Base-by-base conservation (phyloP, 2,888 invertebrate genomes). In the Sphaerophoria rueppellii region DNA sequence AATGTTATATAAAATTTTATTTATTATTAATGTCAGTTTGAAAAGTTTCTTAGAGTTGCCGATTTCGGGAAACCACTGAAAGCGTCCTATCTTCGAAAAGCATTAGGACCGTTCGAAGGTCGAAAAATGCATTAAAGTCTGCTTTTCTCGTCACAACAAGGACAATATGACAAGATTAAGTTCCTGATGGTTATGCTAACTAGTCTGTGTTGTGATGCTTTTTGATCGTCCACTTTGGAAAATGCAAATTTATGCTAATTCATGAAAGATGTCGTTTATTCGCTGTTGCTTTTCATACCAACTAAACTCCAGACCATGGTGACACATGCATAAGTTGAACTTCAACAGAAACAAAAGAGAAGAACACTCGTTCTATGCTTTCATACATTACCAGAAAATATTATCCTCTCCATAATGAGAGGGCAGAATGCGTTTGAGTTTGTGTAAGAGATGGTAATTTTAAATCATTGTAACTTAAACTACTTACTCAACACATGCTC, bases 191-290 rank as follows among this genome's bases (percentile, higher is more conserved):
- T 60, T 9, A 16, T 14, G n/a, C 32, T 4, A 7, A n/a, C 12
- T 40, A 24, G 24, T 24, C 24, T 24, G 24, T 58, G 58, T 58
- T 60, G 60, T 40, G 12, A 24, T 12, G 6, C 24, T 52, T 52
- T 58, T 40, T 60, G 60, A 60, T 60, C 24, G 40, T 60, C 60
- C 40, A 60, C 60, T 60, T 43, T 60, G 11, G 24, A 12, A 7
- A 60, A 60, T 60, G 60, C 34, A 43, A 58, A 60, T 60, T 60
- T 60, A 60, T 60, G 40, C 43, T 60, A 60, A 60, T 60, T 60
- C 43, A 24, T 12, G 40, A 40, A 58, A 58, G 60, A 60, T 60
- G 40, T 43, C 40, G 60, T 40, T 37, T 40, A 24, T 43, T 43
- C 11, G 40, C 24, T 43, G 12, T 37, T 35, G 6, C 7, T 12